phyloP scores from a whole-genome alignment of 2,113 vertebrate species.

The Psittacula cyanocephala region DNA sequence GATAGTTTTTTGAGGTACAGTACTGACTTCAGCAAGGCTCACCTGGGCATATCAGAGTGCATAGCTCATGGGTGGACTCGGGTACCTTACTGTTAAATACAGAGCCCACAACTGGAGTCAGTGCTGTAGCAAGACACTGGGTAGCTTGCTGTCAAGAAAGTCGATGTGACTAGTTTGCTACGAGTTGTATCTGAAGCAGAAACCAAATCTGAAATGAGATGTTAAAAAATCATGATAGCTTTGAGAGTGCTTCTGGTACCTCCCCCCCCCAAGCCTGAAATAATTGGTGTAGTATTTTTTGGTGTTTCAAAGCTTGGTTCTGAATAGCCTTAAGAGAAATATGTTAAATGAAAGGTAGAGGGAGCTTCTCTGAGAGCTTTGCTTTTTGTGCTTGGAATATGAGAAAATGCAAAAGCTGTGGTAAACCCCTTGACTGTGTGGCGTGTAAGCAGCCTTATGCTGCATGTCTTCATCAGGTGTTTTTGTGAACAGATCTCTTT shows the following conservation, averaged over 20 bases:
- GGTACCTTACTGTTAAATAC: too few species aligned
- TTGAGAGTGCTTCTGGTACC: background rate
- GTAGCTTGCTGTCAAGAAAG: too few species aligned
- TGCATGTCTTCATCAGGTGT: background rate
- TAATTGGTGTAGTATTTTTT: background rate
- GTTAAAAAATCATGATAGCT: background rate
- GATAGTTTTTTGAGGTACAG: rapidly evolving
- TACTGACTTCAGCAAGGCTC: rapidly evolving
- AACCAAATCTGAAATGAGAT: background rate
- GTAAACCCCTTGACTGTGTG: background rate
- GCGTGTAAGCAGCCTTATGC: background rate
- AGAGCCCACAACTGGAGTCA: background rate
- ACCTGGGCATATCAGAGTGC: background rate
- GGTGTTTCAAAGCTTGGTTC: background rate
- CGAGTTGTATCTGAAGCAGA: background rate
- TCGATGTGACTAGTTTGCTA: background rate
- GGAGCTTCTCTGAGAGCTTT: background rate
- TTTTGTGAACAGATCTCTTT: background rate
- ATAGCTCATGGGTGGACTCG: rapidly evolving
- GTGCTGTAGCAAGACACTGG: background rate
- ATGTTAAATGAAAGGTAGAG: background rate
- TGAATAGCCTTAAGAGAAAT: background rate
- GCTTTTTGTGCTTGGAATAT: background rate
- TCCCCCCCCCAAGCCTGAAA: rapidly evolving
- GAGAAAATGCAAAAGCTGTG: background rate